A percentile compares a stretch with the other conserved stretches of the same genome.
Evolutionary conservation across 1,140 invertebrate genomes (phyloP).

Genomic region (Zaprionus vittiger): DNA sequence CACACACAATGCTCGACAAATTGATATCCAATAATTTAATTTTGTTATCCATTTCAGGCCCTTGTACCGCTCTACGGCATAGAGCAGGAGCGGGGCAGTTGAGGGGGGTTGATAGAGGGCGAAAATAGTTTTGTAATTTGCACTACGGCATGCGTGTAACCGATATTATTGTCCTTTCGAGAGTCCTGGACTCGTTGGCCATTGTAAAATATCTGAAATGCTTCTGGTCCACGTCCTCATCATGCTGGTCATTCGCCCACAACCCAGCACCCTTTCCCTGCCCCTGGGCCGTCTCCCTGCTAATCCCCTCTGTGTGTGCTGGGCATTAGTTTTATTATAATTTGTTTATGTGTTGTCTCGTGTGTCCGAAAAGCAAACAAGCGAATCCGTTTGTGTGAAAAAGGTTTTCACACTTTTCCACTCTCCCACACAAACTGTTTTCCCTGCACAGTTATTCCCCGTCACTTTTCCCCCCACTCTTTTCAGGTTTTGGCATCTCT

Average conservation of each 20-base stretch:
- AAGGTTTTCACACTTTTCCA: slow-evolving; percentile 77
- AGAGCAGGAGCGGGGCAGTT: neutral
- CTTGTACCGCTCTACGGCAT: slow-evolving; percentile 43
- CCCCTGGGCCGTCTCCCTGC: neutral
- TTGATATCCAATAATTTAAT: slow-evolving; percentile 84
- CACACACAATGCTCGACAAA: slow-evolving; percentile 70
- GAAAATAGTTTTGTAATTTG: slow-evolving; percentile 83
- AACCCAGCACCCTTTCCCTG: neutral
- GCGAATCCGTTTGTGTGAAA: slow-evolving; percentile 68
- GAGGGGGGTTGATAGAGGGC: neutral
- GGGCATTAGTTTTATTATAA: slow-evolving; percentile 79
- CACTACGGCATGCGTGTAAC: slow-evolving; percentile 79
- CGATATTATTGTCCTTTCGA: slow-evolving; percentile 73
- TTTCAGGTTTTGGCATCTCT: slow-evolving; percentile 8
- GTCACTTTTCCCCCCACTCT: slow-evolving; percentile 6
- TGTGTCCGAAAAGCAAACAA: slow-evolving; percentile 65
- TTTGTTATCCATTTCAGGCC: slow-evolving; percentile 76
- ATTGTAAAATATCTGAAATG: slow-evolving; percentile 74
- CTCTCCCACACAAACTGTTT: slow-evolving; percentile 22
- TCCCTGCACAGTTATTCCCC: too few relatives aligned
- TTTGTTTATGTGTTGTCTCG: slow-evolving; percentile 65
- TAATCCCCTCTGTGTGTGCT: slow-evolving; percentile 20
- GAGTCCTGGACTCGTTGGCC: slow-evolving; percentile 40
- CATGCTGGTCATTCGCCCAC: slow-evolving; percentile 50
- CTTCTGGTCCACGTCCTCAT: slow-evolving; percentile 24